phyloP scores from a whole-genome alignment of 2,797 vertebrate species.

The Antrozous pallidus region DNA sequence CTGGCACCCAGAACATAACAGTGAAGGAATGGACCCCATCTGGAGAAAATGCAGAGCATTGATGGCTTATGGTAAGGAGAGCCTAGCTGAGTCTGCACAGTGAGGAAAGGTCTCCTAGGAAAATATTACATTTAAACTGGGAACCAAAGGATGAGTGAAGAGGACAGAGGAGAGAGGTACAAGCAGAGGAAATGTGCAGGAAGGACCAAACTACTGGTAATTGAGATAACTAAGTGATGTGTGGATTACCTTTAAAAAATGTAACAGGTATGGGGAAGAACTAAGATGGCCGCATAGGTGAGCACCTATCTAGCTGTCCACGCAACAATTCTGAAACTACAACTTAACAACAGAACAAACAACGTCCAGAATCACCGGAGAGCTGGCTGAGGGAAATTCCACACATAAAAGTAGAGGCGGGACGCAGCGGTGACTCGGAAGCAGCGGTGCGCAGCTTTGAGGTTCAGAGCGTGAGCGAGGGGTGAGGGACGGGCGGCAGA shows the following conservation, averaged over 20 bases:
- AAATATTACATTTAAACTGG: background rate
- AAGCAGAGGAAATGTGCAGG: background rate
- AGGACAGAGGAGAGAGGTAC: background rate
- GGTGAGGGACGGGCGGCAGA: no score
- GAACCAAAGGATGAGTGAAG: background rate
- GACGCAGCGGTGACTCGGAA: no score
- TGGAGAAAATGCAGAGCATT: background rate
- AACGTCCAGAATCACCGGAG: no score
- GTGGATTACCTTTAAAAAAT: background rate
- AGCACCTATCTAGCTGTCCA: no score
- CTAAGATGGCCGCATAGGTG: no score
- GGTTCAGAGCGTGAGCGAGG: no score
- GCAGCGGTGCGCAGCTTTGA: no score
- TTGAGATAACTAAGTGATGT: background rate
- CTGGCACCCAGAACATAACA: background rate
- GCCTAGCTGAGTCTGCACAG: background rate
- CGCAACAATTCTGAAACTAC: no score
- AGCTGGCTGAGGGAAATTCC: no score
- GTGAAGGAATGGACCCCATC: background rate
- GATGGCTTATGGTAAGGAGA: background rate
- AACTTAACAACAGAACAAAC: no score
- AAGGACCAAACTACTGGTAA: background rate
- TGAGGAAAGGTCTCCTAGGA: background rate
- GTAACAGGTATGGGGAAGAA: background rate
- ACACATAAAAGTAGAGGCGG: no score